Evolutionary conservation across 92 coral and sea anemone species (phyloP).

Genomic region (Paramuricea clavata): DNA sequence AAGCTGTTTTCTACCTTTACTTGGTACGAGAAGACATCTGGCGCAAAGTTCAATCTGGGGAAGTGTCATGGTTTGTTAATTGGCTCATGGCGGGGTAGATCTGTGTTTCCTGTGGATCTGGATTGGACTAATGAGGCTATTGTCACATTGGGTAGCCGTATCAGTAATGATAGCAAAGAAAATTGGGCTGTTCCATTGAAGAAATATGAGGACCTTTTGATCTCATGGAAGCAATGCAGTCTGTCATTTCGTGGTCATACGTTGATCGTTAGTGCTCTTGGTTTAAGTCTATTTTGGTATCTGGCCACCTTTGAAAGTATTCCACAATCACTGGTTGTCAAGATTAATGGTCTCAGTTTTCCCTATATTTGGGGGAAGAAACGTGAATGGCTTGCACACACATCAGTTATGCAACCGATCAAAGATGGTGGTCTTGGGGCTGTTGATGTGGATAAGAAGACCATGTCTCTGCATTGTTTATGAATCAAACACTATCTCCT

Average conservation of each 20-base stretch:
- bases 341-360: not conserved
- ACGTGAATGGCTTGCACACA: not conserved
- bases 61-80: slow-evolving; percentile 42
- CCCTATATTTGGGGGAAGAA: not conserved
- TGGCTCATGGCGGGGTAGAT: slow-evolving; percentile 26
- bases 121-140: too few relatives aligned
- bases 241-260: slow-evolving; percentile 5
- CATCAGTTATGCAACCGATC: not conserved
- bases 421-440: not conserved
- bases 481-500: too few relatives aligned
- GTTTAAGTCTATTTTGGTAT: slow-evolving; percentile 52
- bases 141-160: not conserved
- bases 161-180: not conserved
- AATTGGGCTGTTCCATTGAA: slow-evolving; percentile 37
- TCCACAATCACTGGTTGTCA: not conserved
- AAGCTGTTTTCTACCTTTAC: not conserved
- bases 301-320: not conserved
- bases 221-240: slow-evolving; percentile 9
- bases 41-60: not conserved
- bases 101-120: not conserved
- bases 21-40: not conserved
- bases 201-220: not conserved
- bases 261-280: slow-evolving; percentile 34
- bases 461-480: not conserved
- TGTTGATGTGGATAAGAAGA: not conserved